Evolutionary conservation across 1,140 invertebrate species (phyloP).

Genomic region (Wiebesia pumilae): DNA sequence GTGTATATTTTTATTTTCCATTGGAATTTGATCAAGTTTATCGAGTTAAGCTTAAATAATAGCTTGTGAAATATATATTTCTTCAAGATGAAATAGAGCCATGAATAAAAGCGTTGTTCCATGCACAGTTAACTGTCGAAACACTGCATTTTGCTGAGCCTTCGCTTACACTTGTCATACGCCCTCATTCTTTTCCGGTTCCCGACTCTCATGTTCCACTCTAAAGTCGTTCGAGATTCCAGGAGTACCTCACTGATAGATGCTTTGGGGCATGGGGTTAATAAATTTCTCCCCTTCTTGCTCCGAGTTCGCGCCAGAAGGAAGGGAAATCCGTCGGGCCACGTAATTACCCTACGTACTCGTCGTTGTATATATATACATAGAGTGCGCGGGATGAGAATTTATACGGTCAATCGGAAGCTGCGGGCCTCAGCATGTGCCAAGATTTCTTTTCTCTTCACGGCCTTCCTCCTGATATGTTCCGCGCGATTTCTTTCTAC

Average conservation of each 20-base stretch:
- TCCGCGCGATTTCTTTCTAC: background rate
- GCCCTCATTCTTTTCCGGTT: background rate
- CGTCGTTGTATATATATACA: too few species aligned
- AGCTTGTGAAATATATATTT: background rate
- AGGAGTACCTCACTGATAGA: background rate
- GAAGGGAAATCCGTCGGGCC: background rate
- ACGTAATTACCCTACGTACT: constrained; percentile 6
- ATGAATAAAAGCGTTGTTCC: background rate
- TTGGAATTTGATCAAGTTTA: background rate
- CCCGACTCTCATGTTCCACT: background rate
- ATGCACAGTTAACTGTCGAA: background rate
- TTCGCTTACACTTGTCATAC: background rate
- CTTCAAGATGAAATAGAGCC: background rate
- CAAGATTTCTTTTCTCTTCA: background rate
- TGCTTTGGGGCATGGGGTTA: background rate
- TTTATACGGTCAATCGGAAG: constrained; percentile 22
- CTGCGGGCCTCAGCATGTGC: background rate
- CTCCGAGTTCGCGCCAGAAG: background rate
- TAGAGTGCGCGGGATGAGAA: background rate
- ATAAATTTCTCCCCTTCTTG: constrained; percentile 4
- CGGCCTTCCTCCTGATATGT: background rate
- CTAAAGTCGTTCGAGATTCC: background rate
- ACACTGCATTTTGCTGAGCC: background rate
- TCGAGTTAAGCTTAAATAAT: background rate
- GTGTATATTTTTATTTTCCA: background rate